These are phyloP conservation scores for Leptopilina boulardi DNA, from an alignment of 1,140 invertebrate genomes.

Conservation along the genomic window DNA sequence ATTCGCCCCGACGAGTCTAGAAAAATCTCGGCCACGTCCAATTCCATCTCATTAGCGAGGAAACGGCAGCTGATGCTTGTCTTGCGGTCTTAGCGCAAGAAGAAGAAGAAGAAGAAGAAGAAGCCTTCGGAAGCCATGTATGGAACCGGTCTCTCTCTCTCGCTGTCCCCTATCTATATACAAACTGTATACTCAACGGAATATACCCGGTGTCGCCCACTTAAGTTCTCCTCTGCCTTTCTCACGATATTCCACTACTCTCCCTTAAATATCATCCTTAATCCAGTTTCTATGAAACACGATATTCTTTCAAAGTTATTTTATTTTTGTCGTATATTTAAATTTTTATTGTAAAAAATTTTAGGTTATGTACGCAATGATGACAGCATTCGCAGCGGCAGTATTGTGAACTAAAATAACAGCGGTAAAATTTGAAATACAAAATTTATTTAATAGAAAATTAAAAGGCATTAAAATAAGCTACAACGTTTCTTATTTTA, in stretches of 20 bases:
- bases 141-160: slow-evolving; percentile 75
- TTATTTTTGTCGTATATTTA: no score
- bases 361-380: no score
- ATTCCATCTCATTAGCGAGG: slow-evolving; percentile 77
- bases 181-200: slow-evolving; percentile 59
- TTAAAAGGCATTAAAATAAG: no score
- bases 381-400: no score
- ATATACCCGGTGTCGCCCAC: slow-evolving; percentile 74
- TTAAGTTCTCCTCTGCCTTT: slow-evolving; percentile 60
- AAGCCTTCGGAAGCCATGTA: slow-evolving; percentile 75
- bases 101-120: slow-evolving; percentile 58
- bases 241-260: slow-evolving; percentile 47
- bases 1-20: slow-evolving; percentile 66
- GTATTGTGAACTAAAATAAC: no score
- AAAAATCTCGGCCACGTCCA: slow-evolving; percentile 77
- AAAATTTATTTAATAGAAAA: no score
- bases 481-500: no score
- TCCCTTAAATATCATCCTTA: background rate
- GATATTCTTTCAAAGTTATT: no score
- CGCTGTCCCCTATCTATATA: slow-evolving; percentile 70
- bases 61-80: slow-evolving; percentile 76
- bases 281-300: no score
- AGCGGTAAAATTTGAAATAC: no score
- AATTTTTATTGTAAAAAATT: no score
- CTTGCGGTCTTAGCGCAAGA: slow-evolving; percentile 73